phyloP scores from a whole-genome alignment of 2,888 invertebrate genomes.

The Actias luna region DNA sequence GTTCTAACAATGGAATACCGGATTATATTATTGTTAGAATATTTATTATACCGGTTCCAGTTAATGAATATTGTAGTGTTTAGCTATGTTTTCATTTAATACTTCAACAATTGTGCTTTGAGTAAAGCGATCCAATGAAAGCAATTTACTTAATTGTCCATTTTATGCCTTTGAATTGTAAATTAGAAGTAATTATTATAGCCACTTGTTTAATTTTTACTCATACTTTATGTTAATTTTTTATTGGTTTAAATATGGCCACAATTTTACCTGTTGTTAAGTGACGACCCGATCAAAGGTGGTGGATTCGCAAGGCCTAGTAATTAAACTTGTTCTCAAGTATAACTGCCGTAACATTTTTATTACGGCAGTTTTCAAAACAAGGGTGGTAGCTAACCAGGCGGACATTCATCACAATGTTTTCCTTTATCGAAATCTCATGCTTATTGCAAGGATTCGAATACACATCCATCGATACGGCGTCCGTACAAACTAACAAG shows the following conservation, averaged over 20 bases:
- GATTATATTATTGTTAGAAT: not conserved
- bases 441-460: too few species aligned
- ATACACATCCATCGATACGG: too few species aligned
- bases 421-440: too few species aligned
- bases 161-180: too few species aligned
- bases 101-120: not conserved
- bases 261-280: not conserved
- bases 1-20: not conserved
- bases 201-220: too few species aligned
- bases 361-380: too few species aligned
- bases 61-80: not conserved
- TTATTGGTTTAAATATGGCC: not conserved
- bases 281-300: not conserved
- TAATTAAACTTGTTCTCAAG: too few species aligned
- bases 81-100: not conserved
- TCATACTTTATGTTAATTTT: not conserved
- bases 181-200: too few species aligned
- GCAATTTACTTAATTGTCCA: not conserved
- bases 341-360: too few species aligned
- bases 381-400: too few species aligned
- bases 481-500: too few species aligned
- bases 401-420: too few species aligned
- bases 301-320: not conserved
- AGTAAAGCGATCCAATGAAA: not conserved
- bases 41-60: not conserved